phyloP scores from a whole-genome alignment of 1,140 invertebrate species.

The Aphidius gifuensis region DNA sequence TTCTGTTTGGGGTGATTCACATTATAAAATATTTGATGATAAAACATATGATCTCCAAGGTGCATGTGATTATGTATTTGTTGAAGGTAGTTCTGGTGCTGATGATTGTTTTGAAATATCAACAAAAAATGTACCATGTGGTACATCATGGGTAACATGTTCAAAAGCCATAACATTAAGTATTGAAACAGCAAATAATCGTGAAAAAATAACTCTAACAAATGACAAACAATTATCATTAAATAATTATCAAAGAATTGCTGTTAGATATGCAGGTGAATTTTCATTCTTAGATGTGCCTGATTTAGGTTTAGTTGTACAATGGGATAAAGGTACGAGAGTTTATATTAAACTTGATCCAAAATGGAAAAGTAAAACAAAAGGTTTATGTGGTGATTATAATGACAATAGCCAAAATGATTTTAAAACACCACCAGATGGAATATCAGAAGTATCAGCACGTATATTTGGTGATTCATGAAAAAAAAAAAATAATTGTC shows the following conservation, averaged over 20 bases:
- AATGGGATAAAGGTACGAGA: constrained; percentile 80
- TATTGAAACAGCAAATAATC: constrained; percentile 54
- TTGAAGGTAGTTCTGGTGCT: constrained; percentile 63
- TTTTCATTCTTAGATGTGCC: constrained; percentile 78
- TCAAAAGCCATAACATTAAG: constrained; percentile 75
- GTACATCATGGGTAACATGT: constrained; percentile 80
- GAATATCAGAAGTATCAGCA: constrained; percentile 68
- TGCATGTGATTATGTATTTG: constrained; percentile 79
- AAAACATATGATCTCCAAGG: constrained; percentile 84
- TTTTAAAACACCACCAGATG: constrained; percentile 78
- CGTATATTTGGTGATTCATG: constrained; percentile 83
- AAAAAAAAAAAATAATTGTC: constrained; percentile 77
- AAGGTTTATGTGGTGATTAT: constrained; percentile 88
- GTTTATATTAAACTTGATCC: constrained; percentile 75
- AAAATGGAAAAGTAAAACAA: constrained; percentile 72
- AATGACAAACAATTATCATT: constrained; percentile 52
- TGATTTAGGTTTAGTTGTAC: constrained; percentile 72
- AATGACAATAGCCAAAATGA: constrained; percentile 79
- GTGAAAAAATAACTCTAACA: constrained; percentile 64
- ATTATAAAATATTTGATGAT: constrained; percentile 84
- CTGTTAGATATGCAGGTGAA: constrained; percentile 63
- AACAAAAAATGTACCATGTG: constrained; percentile 79
- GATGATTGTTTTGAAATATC: constrained; percentile 68
- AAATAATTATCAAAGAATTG: constrained; percentile 48
- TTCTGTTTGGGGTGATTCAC: constrained; percentile 81